Conservation (phyloP, 2,113 vertebrate genomes). For the Podarcis muralis region DNA sequence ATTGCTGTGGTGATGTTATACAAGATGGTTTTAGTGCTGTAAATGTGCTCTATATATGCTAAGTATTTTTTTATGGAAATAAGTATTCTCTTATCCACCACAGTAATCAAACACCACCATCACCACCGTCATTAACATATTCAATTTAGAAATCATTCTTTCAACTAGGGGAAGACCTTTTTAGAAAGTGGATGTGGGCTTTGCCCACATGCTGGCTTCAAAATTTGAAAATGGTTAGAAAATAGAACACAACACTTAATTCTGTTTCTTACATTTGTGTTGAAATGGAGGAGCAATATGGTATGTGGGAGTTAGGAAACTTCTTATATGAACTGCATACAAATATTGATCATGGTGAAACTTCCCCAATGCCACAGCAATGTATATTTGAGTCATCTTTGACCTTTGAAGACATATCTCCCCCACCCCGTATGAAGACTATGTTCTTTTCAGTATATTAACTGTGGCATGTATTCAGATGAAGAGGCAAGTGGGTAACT, state of each 20-base stretch:
- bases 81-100: not conserved
- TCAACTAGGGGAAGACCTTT: conserved; percentile 5
- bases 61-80: not conserved
- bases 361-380: not conserved
- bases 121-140: not conserved
- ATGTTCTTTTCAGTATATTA: not conserved
- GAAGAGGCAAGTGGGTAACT: not conserved
- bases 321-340: not conserved
- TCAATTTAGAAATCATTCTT: not conserved
- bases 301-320: conserved; percentile 30
- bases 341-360: not conserved
- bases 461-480: not conserved
- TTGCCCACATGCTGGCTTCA: conserved; percentile 38
- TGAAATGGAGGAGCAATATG: conserved; percentile 38
- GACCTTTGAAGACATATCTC: not conserved
- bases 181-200: not conserved
- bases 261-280: conserved; percentile 23
- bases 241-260: conserved; percentile 30
- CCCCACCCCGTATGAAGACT: no score
- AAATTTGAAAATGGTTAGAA: conserved; percentile 40
- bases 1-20: not conserved
- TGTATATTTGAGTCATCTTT: not conserved
- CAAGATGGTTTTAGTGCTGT: no score
- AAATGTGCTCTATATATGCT: no score
- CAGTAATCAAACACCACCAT: not conserved